Evolutionary conservation across 2,888 invertebrate species (phyloP), one percentile per base, ranked within the genome.

Genomic region (Agrotis ipsilon): DNA sequence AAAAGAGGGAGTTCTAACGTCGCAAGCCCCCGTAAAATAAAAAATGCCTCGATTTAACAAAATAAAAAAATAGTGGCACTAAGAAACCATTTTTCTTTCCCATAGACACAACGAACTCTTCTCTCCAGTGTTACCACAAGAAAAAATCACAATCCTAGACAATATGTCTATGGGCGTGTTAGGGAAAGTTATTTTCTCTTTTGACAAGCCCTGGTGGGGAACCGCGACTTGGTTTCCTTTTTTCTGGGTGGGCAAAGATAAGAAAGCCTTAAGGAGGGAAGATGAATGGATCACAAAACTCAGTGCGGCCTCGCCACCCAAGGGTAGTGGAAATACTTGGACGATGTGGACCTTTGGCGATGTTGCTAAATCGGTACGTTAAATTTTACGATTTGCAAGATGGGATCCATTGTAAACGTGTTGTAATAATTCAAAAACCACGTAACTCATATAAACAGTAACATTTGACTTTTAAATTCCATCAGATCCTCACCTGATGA

Each of bases 171-270:
- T 97, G 78, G 98, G 98, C 0, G 96, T 96, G 0, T 97, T 97
- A 6, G 96, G 97, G 74, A 98, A 98, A 93, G 96, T 98, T 21
- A 96, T 97, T 66, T 83, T 98, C 0, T 94, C 96, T 62, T 98
- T 97, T 89, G 95, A 97, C 0, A 84, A 93, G 0, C 92, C 93
- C 2, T 98, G 98, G 97, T 98, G 98, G 97, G 7, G n/a, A 2
- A 19, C n/a, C 0, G 9, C 14, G 6, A 14, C 3, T 0, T 72
- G 51, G 66, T 55, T 0, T 3, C 14, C 93, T 94, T 91, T 92
- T 19, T 3, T 92, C 0, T 93, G 93, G 93, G 86, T 61, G 14
- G 68, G 68, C 0, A 88, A 84, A 19, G 92, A 92, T 49, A 85
- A 67, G 51, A 58, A 49, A 24, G 70, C 16, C 0, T 62, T 91